Base-by-base conservation (phyloP, 2,888 invertebrate species). In the Myopa tessellatipennis region DNA sequence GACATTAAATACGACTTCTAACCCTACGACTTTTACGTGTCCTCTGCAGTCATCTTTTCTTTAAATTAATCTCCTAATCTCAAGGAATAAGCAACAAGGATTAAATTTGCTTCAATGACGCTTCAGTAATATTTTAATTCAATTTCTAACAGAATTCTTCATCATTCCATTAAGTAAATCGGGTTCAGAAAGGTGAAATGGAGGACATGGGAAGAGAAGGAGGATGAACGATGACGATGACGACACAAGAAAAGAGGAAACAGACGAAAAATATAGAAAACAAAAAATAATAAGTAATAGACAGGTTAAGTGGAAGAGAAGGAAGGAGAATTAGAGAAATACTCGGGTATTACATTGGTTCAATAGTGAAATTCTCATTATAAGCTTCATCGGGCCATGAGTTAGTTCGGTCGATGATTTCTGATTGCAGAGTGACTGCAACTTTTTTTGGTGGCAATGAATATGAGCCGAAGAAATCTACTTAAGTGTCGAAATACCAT, bases 131-230 rank as follows among this genome's bases (percentile, higher is more conserved):
- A 26, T 74, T 65, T 65, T 18, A 74, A 75, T 69, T 75, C 58
- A 75, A 75, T 75, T 68, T 60, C 45, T 45, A 45, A 58, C 60
- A 18, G 58, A 55, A 50, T 69, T 60, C 75, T 58, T 60, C 73
- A 63, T 63, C 75, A 68, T 60, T 26, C 74, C 52, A 74, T 74
- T 74, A 74, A 67, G 38, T 40, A 55, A 74, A 63, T 63, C 73
- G 45, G 69, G 55, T 36, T 71, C 36, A 58, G 18, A n/a, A 2
- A 45, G 52, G 34, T 5, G 34, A 71, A 36, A 34, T 6, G 4
- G 34, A 45, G 55, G 36, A n/a, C 45, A 18, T n/a, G 4, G 18
- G 26, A 36, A 40, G 40, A 18, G 4, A 4, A 67, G 12, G n/a
- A 18, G 4, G 14, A 67, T 38, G n/a, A 67, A 38, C 38, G 16